Conservation (phyloP, 2,797 vertebrate species). For the Nannoperca australis region DNA sequence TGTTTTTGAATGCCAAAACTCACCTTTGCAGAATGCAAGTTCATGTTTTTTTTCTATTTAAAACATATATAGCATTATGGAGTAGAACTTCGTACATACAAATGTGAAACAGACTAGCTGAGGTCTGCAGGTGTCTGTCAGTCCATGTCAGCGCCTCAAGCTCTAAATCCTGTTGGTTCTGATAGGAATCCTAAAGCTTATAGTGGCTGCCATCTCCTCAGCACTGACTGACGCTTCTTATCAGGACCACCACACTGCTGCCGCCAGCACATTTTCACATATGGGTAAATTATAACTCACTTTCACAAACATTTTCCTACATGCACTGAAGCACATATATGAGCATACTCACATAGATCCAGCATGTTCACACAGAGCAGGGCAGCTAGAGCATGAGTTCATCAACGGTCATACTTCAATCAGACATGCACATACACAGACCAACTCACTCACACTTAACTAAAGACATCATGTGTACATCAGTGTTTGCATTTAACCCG, state of each 20-base stretch:
- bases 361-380: not conserved
- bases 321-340: constrained; percentile 45
- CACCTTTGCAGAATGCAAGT: constrained; percentile 1
- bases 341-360: constrained; percentile 27
- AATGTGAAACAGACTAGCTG: constrained; percentile 62
- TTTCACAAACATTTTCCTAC: constrained; percentile 55
- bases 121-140: constrained; percentile 76
- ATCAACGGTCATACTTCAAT: not conserved
- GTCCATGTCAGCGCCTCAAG: constrained; percentile 73
- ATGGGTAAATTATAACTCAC: constrained; percentile 69
- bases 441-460: not conserved
- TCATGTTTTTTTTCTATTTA: constrained; percentile 2
- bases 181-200: constrained; percentile 83
- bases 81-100: constrained; percentile 28
- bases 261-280: constrained; percentile 79
- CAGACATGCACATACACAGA: constrained; percentile 12
- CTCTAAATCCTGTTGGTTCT: constrained; percentile 76
- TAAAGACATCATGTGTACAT: not conserved
- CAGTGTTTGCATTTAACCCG: not conserved
- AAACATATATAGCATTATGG: constrained; percentile 22
- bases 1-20: constrained; percentile 1
- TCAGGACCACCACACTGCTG: constrained; percentile 82
- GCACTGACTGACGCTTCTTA: constrained; percentile 81
- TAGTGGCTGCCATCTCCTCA: constrained; percentile 79
- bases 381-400: not conserved